These are phyloP conservation scores for Austrolebias charrua DNA, from an alignment of 2,797 vertebrate genomes.

Conservation along the genomic window DNA sequence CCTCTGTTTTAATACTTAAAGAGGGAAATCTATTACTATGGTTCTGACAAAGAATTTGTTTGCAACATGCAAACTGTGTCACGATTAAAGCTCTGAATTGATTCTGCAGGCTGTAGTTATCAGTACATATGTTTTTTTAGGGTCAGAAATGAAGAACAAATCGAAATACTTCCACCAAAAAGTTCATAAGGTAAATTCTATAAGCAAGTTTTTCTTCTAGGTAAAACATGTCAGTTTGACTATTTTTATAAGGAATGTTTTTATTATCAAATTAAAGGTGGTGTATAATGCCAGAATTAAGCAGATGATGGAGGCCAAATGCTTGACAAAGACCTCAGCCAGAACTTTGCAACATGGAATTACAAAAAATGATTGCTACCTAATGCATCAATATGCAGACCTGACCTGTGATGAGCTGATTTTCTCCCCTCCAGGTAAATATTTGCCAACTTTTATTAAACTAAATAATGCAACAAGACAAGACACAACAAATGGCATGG, in stretches of 20 bases:
- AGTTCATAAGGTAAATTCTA: constrained; percentile 77
- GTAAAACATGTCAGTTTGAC: not conserved
- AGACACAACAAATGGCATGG: too few relatives aligned
- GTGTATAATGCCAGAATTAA: constrained; percentile 33
- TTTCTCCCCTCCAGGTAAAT: constrained; percentile 74
- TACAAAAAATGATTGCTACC: constrained; percentile 36
- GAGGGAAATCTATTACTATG: too few relatives aligned
- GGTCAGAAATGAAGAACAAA: constrained; percentile 74
- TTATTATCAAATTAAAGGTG: constrained; percentile 57
- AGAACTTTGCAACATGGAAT: constrained; percentile 15
- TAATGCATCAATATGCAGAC: constrained; percentile 22
- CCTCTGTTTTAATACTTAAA: too few relatives aligned
- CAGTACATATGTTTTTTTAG: constrained; percentile 67
- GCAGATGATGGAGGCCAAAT: constrained; percentile 35
- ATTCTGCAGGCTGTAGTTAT: constrained; percentile 4
- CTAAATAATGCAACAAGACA: too few relatives aligned
- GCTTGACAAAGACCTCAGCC: constrained; percentile 36
- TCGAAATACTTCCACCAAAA: constrained; percentile 49
- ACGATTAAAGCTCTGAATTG: not conserved
- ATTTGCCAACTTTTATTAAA: not conserved
- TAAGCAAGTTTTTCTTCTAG: too few relatives aligned
- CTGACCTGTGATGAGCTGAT: constrained; percentile 51
- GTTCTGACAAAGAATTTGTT: not conserved
- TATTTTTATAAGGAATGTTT: constrained; percentile 9
- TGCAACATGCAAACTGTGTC: not conserved